A percentile compares a stretch with the other conserved stretches of the same genome.
Evolutionary conservation across 2,113 vertebrate species (phyloP).

Genomic region (Dendropsophus ebraccatus): DNA sequence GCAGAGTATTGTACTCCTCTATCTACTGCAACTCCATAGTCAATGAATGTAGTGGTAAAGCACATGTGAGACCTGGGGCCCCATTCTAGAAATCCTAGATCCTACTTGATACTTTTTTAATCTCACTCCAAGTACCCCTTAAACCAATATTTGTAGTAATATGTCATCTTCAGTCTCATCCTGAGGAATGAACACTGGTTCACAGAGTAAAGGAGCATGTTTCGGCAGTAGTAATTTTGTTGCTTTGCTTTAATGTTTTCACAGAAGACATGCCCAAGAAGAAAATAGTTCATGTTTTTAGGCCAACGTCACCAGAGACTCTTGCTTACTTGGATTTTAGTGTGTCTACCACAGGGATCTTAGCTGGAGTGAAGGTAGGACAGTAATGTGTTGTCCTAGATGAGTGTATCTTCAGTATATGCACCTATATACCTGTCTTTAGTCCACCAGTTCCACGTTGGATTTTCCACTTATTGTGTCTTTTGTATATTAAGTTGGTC

Average conservation of each 20-base stretch:
- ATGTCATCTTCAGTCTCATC: not conserved
- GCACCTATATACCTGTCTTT: not conserved
- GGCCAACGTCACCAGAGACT: conserved; percentile 87
- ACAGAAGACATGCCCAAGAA: conserved; percentile 93
- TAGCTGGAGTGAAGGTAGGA: conserved; percentile 93
- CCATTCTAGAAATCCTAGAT: not conserved
- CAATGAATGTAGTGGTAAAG: too few relatives aligned
- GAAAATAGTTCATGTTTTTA: conserved; percentile 84
- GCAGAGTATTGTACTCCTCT: too few relatives aligned
- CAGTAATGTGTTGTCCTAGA: not conserved
- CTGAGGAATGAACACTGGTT: not conserved
- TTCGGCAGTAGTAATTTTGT: too few relatives aligned
- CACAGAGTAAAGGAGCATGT: not conserved
- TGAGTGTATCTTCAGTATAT: too few relatives aligned
- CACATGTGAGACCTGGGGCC: not conserved
- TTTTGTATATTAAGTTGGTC: not conserved
- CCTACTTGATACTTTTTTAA: too few relatives aligned
- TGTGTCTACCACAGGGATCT: conserved; percentile 94
- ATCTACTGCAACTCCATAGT: too few relatives aligned
- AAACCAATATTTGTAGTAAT: not conserved
- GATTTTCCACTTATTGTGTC: fast-evolving
- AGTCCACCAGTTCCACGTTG: not conserved
- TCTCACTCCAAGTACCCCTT: too few relatives aligned
- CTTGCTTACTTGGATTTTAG: conserved; percentile 97
- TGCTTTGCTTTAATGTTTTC: conserved; percentile 27